Conservation (phyloP, 2,113 vertebrate genomes). For the Bos taurus region ARS-UCD2.0 NC_037349.1:5271001-5271500, state of each 20-base stretch:
- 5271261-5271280: background rate
- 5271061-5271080: background rate
- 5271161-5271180: background rate
- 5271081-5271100: background rate
- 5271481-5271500: background rate
- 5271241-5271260: background rate
- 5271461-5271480: background rate
- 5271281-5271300: constrained; percentile 4
- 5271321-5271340: constrained; percentile 33
- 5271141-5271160: background rate
- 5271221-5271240: background rate
- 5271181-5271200: background rate
- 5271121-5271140: background rate
- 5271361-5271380: constrained; percentile 64
- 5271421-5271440: background rate
- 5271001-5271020: background rate
- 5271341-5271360: constrained; percentile 48
- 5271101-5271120: background rate
- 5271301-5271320: constrained; percentile 41
- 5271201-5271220: background rate
- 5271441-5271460: accelerated
- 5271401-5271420: constrained; percentile 37
- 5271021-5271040: background rate
- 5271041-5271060: background rate
- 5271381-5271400: constrained; percentile 3